phyloP scores from a whole-genome alignment of 2,888 invertebrate genomes.

The Tetranychus piercei region DNA sequence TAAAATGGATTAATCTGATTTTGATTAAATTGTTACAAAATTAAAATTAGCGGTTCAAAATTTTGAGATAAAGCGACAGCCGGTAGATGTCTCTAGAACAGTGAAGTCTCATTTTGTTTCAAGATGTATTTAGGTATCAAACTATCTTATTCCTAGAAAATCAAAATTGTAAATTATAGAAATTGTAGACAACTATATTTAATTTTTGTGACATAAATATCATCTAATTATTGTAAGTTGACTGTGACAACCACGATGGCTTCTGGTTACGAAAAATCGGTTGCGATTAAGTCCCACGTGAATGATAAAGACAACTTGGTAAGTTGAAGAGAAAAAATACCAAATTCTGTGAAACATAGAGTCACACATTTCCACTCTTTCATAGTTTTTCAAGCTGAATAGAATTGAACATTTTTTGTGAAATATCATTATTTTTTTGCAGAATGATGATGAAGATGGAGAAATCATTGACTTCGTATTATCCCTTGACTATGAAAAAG shows the following conservation, averaged over 20 bases:
- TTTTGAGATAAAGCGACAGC: background rate
- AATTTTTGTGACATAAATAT: background rate
- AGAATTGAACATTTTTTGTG: background rate
- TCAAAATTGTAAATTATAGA: no score
- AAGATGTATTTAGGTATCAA: no score
- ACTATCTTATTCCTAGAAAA: no score
- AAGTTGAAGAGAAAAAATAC: background rate
- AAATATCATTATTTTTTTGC: background rate
- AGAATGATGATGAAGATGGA: background rate
- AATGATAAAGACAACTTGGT: background rate
- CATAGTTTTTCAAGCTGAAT: background rate
- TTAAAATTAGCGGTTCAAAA: background rate
- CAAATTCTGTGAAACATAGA: background rate
- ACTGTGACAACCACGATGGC: background rate
- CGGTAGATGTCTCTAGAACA: background rate
- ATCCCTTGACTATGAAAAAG: background rate
- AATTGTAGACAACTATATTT: background rate
- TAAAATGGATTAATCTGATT: background rate
- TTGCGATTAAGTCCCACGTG: background rate
- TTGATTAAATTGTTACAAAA: background rate
- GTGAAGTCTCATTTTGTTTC: no score
- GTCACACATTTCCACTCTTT: constrained; percentile 1
- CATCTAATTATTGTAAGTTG: background rate
- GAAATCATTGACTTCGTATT: background rate
- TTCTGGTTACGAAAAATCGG: background rate